Conservation (phyloP, 1,140 invertebrate genomes). For the Calliphora vicina region DNA sequence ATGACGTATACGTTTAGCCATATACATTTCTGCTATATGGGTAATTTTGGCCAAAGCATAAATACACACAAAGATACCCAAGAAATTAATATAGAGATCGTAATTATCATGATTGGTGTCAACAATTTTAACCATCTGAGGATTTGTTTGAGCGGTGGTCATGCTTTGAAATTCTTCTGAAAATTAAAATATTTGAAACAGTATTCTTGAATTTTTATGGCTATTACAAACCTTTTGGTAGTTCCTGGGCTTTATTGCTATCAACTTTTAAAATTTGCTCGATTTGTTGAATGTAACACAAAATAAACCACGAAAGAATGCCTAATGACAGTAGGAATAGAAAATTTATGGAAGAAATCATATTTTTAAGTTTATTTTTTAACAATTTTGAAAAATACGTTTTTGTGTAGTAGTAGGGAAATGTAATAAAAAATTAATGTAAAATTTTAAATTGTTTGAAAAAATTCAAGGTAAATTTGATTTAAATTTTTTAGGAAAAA, state of each 20-base stretch:
- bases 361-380: background rate
- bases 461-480: background rate
- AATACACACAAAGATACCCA: background rate
- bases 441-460: background rate
- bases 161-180: background rate
- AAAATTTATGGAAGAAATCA: background rate
- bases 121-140: background rate
- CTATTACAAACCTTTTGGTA: background rate
- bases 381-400: background rate
- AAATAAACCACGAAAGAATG: constrained; percentile 10
- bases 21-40: background rate
- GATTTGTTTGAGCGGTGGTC: background rate
- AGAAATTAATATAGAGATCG: background rate
- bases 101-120: background rate
- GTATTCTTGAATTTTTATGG: background rate
- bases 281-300: constrained; percentile 8
- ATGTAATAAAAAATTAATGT: background rate
- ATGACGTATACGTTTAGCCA: background rate
- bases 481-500: too few relatives aligned
- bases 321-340: constrained; percentile 15
- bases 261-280: background rate
- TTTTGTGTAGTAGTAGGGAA: background rate
- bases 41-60: background rate
- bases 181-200: background rate
- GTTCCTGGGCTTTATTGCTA: background rate